phyloP scores from a whole-genome alignment of 2,888 invertebrate species.

The Eudasyphora cyanicolor region DNA sequence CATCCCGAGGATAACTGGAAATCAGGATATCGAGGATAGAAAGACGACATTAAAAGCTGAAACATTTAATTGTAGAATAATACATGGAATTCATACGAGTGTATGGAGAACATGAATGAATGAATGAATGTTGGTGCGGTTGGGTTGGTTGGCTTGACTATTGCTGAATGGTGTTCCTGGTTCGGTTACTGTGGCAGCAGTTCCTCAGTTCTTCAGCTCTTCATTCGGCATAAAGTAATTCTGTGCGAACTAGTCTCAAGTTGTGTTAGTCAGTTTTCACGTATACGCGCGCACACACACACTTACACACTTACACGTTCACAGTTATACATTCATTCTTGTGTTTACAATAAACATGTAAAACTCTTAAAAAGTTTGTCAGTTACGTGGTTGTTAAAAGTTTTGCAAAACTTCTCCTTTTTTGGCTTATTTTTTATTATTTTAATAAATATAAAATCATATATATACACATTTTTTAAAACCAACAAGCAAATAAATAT shows the following conservation, averaged over 20 bases:
- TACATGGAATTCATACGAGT: too few species aligned
- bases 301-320: background rate
- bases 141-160: too few species aligned
- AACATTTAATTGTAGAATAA: conserved; percentile 8
- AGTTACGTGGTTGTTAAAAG: conserved; percentile 37
- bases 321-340: conserved; percentile 14
- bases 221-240: too few species aligned
- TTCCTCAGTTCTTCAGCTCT: background rate
- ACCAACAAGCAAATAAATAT: too few species aligned
- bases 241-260: too few species aligned
- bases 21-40: conserved; percentile 16
- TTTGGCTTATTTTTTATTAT: too few species aligned
- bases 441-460: conserved; percentile 14
- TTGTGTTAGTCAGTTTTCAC: background rate
- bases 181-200: background rate
- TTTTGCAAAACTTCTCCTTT: background rate
- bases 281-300: background rate
- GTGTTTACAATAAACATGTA: conserved; percentile 11
- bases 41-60: conserved; percentile 2
- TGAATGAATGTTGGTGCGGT: too few species aligned
- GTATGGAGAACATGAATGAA: background rate
- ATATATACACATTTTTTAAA: too few species aligned
- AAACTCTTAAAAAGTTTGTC: conserved; percentile 39
- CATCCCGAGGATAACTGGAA: background rate
- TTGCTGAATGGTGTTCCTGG: too few species aligned